Evolutionary conservation across 2,113 vertebrate species (phyloP).

Genomic region (Callorhinus ursinus): DNA sequence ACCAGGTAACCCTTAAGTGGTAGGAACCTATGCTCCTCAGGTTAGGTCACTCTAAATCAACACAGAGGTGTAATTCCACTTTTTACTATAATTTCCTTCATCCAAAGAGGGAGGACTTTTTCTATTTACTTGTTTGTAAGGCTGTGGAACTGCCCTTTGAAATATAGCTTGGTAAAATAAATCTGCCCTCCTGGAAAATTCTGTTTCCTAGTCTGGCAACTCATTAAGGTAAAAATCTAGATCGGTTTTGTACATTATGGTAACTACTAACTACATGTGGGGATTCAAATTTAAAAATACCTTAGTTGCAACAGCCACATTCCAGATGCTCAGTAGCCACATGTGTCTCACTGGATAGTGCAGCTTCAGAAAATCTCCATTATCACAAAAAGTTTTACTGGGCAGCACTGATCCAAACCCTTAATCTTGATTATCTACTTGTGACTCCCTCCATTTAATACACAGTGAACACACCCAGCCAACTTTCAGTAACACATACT

Average conservation of each 20-base stretch:
- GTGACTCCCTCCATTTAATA: background rate
- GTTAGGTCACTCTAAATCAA: constrained; percentile 42
- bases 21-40: background rate
- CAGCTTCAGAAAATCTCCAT: background rate
- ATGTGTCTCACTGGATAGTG: background rate
- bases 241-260: background rate
- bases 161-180: constrained; percentile 17
- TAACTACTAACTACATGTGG: background rate
- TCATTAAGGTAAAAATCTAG: constrained; percentile 7
- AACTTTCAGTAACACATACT: background rate
- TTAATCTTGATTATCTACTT: background rate
- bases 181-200: background rate
- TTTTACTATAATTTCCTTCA: constrained; percentile 49
- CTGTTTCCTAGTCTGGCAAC: background rate
- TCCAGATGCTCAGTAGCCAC: background rate
- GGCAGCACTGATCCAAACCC: background rate
- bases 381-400: background rate
- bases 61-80: constrained; percentile 34
- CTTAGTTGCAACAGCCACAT: background rate
- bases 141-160: constrained; percentile 27
- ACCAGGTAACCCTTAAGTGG: background rate
- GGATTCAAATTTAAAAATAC: background rate
- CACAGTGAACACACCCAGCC: background rate
- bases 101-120: background rate
- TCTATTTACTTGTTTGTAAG: constrained; percentile 57